A percentile compares a stretch with the other conserved stretches of the same genome.
Evolutionary conservation across 2,797 vertebrate genomes (phyloP).

Genomic region (Myotis planiceps): DNA sequence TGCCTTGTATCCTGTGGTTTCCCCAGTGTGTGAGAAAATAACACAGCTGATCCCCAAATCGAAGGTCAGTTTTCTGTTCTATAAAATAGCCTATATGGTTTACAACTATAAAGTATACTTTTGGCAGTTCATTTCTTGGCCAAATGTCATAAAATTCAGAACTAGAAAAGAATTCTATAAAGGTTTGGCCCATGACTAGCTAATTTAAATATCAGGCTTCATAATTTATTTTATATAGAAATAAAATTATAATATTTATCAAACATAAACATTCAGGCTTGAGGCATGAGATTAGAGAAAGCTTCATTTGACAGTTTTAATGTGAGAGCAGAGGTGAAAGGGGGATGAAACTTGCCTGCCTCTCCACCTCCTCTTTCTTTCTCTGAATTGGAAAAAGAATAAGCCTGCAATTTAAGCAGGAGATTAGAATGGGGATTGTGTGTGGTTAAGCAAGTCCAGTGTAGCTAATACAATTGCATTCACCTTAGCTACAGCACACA

Average conservation of each 20-base stretch:
- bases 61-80: neutral
- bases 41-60: neutral
- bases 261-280: conserved; percentile 3
- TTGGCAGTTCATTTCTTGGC: conserved; percentile 9
- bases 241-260: neutral
- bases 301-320: neutral
- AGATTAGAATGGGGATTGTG: neutral
- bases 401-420: neutral
- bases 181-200: neutral
- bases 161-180: conserved; percentile 28
- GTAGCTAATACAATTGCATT: neutral
- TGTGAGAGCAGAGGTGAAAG: neutral
- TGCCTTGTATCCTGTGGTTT: conserved; percentile 11
- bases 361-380: conserved; percentile 19
- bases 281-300: conserved; percentile 13
- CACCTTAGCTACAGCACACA: conserved; percentile 14
- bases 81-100: neutral
- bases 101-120: neutral
- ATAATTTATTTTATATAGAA: conserved; percentile 7
- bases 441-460: neutral
- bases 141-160: conserved; percentile 32
- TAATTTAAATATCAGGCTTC: conserved; percentile 25
- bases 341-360: neutral
- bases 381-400: neutral
- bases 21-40: neutral